These are phyloP conservation scores for Acrossocheilus wenchowensis DNA, from an alignment of 2,797 vertebrate genomes.

Conservation along the genomic window DNA sequence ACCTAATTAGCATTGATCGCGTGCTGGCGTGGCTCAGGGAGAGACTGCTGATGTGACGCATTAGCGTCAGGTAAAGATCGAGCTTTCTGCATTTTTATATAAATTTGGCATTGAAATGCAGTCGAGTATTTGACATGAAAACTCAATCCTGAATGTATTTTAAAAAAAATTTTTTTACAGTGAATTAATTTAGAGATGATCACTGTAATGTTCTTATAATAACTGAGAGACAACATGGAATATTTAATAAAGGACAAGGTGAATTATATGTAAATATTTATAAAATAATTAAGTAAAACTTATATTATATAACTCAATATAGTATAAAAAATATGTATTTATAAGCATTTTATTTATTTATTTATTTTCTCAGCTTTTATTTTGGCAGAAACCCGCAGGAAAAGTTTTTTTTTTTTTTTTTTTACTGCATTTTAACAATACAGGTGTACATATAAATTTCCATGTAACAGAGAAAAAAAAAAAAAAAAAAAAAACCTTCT, in stretches of 20 bases:
- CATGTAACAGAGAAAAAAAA: no score
- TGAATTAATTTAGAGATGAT: neutral
- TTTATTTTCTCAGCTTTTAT: no score
- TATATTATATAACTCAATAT: neutral
- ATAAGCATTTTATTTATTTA: no score
- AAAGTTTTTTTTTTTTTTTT: no score
- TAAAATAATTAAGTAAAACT: neutral
- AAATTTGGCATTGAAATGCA: neutral
- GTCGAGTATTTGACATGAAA: neutral
- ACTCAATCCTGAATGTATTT: no score
- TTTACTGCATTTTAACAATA: no score
- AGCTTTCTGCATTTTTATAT: neutral
- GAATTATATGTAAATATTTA: neutral
- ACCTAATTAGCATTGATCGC: conserved; percentile 17
- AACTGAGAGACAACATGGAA: neutral
- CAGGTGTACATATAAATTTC: no score
- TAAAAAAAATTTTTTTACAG: neutral
- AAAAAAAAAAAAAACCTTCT: no score
- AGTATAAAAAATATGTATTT: neutral
- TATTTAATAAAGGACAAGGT: neutral
- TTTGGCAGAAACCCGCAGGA: no score
- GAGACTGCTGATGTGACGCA: neutral
- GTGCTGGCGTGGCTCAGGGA: neutral
- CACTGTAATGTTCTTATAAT: neutral
- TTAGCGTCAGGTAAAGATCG: neutral